phyloP scores from a whole-genome alignment of 2,888 invertebrate species.

The Scaptomyza parva region DNA sequence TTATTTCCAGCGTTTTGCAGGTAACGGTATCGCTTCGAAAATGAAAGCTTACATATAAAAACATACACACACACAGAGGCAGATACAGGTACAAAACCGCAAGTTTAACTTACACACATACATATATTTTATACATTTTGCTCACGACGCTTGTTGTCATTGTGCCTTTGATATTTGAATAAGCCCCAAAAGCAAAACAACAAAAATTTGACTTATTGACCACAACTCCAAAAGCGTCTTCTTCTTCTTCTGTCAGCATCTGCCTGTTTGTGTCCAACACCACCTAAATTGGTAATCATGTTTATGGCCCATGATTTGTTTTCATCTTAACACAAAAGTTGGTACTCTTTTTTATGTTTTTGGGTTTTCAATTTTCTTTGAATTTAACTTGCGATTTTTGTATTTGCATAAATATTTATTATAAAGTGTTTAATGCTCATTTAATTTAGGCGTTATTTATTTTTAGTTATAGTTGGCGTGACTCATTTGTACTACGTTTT shows the following conservation, averaged over 20 bases:
- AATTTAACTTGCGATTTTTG: constrained; percentile 66
- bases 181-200: constrained; percentile 46
- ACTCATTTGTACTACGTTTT: constrained; percentile 53
- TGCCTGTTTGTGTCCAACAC: constrained; percentile 20
- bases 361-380: constrained; percentile 52
- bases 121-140: constrained; percentile 49
- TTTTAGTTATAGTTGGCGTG: constrained; percentile 34
- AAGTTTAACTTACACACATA: constrained; percentile 46
- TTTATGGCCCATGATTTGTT: constrained; percentile 67
- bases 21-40: constrained; percentile 82
- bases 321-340: constrained; percentile 41
- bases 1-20: constrained; percentile 65
- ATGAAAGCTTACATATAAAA: constrained; percentile 81
- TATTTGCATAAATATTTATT: constrained; percentile 51
- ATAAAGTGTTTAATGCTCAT: constrained; percentile 11
- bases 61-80: constrained; percentile 34
- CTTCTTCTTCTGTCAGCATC: constrained; percentile 34
- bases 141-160: constrained; percentile 56
- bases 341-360: constrained; percentile 14
- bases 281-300: constrained; percentile 45
- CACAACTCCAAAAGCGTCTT: constrained; percentile 68
- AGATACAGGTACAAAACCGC: constrained; percentile 45
- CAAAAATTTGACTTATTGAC: constrained; percentile 47
- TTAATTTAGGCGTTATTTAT: constrained; percentile 25
- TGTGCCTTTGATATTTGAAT: constrained; percentile 61